Evolutionary conservation across 2,888 invertebrate genomes (phyloP).

Genomic region (Arrhopalites spinosus): DNA sequence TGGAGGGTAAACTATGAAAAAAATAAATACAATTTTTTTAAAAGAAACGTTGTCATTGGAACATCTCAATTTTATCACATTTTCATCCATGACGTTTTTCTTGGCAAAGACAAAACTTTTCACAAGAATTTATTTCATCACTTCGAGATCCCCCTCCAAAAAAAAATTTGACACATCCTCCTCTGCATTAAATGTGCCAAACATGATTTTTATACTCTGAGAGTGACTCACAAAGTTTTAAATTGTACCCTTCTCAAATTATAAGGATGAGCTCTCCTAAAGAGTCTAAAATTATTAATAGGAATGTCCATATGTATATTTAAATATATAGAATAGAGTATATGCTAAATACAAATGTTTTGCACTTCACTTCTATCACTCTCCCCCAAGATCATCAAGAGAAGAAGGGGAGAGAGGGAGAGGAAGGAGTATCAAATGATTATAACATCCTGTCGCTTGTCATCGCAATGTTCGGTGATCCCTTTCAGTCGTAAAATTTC

Average conservation of each 20-base stretch:
- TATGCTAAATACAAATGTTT: conserved; percentile 13
- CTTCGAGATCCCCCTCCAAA: background rate
- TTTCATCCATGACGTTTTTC: background rate
- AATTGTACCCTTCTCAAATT: background rate
- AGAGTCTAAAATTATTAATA: background rate
- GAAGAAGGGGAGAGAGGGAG: conserved; percentile 2
- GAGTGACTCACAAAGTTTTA: background rate
- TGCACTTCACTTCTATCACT: background rate
- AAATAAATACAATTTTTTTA: no score
- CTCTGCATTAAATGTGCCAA: background rate
- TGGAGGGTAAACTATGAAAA: no score
- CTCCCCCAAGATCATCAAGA: background rate
- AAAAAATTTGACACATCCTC: background rate
- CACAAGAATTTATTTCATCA: conserved; percentile 12
- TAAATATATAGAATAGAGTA: background rate
- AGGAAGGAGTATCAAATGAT: conserved; percentile 46
- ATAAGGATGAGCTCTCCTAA: background rate
- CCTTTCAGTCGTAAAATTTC: conserved; percentile 28
- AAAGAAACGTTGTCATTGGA: no score
- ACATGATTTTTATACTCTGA: background rate
- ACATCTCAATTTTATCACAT: no score
- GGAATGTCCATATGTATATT: background rate
- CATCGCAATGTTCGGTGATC: conserved; percentile 43
- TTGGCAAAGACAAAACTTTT: background rate
- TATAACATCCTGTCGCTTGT: conserved; percentile 48